phyloP scores from a whole-genome alignment of 2,888 invertebrate species.

The Pseudolycoriella hygida region DNA sequence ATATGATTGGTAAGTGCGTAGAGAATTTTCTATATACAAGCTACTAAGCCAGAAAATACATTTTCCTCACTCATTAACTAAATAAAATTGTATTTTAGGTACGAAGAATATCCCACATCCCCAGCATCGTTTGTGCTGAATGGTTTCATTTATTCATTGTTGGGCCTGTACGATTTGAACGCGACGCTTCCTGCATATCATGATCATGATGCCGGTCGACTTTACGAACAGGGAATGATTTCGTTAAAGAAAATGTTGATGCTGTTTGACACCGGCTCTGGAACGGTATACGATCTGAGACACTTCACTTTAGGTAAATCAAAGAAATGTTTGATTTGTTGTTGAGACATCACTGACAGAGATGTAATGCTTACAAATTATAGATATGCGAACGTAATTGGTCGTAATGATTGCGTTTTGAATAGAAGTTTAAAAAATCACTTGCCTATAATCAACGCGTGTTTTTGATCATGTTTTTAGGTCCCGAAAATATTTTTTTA shows the following conservation, averaged over 20 bases:
- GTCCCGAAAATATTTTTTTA: too few species aligned
- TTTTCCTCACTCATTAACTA: too few species aligned
- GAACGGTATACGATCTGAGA: constrained; percentile 88
- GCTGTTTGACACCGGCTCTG: constrained; percentile 88
- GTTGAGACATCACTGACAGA: too few species aligned
- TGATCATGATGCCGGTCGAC: constrained; percentile 49
- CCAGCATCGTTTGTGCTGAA: constrained; percentile 92
- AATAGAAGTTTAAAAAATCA: too few species aligned
- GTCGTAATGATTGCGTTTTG: too few species aligned
- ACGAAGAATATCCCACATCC: constrained; percentile 95
- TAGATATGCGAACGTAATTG: too few species aligned
- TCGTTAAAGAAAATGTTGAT: constrained; percentile 76
- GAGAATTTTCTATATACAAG: too few species aligned
- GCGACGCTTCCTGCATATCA: constrained; percentile 53
- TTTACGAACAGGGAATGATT: constrained; percentile 69
- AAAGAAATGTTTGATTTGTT: neutral
- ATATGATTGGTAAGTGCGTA: constrained; percentile 64
- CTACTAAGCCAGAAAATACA: too few species aligned
- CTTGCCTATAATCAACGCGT: too few species aligned
- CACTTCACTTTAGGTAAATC: constrained; percentile 63
- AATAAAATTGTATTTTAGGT: too few species aligned
- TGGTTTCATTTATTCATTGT: constrained; percentile 93
- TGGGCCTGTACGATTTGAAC: constrained; percentile 91
- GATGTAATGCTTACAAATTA: too few species aligned
- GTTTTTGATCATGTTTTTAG: too few species aligned